Evolutionary conservation across 1,140 invertebrate species (phyloP).

Genomic region (Probaryconus sp.): DNA sequence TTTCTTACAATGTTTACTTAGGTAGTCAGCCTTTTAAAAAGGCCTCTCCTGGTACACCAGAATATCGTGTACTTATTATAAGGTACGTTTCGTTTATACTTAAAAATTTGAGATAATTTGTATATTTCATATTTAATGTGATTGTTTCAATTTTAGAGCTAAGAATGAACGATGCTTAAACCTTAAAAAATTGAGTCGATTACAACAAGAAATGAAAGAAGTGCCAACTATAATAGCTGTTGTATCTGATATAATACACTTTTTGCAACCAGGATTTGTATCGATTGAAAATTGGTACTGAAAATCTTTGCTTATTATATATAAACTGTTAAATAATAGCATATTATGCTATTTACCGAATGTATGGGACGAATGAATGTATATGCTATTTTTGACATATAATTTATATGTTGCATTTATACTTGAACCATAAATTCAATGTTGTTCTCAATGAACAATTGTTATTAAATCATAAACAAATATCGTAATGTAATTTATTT

Average conservation of each 20-base stretch:
- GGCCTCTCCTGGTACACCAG: conserved; percentile 68
- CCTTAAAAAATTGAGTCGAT: conserved; percentile 43
- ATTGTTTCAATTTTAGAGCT: conserved; percentile 25
- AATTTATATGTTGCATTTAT: too few relatives aligned
- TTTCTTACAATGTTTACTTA: conserved; percentile 74
- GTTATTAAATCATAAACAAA: conserved; percentile 10
- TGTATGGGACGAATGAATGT: too few relatives aligned
- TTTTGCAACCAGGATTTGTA: conserved; percentile 43
- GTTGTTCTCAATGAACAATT: conserved; percentile 28
- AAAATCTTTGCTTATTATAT: too few relatives aligned
- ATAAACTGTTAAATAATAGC: too few relatives aligned
- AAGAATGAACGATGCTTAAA: conserved; percentile 29
- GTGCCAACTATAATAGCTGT: conserved; percentile 54
- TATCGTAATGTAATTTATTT: conserved; percentile 16
- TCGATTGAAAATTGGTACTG: conserved; percentile 47
- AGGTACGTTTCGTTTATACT: conserved; percentile 58
- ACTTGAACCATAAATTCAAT: background rate
- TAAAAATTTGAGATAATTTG: background rate
- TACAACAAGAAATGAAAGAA: conserved; percentile 56
- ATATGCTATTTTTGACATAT: too few relatives aligned
- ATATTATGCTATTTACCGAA: too few relatives aligned
- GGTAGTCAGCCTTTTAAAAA: conserved; percentile 70
- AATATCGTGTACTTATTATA: conserved; percentile 69
- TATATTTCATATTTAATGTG: background rate
- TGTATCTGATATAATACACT: conserved; percentile 51